phyloP scores from a whole-genome alignment of 2,888 invertebrate genomes.

The Trimorus sp. region DNA sequence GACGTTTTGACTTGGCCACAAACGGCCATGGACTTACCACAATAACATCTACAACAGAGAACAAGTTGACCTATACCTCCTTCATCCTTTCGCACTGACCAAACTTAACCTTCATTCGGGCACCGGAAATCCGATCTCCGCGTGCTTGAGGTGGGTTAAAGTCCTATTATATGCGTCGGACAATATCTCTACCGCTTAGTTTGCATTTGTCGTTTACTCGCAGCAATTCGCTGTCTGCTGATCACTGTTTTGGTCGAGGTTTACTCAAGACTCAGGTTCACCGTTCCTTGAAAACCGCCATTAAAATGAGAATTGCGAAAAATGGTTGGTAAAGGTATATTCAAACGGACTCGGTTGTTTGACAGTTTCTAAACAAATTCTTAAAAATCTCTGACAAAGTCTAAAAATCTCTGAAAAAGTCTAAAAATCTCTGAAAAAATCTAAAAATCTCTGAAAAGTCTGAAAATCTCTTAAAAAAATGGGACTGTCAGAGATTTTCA shows the following conservation, averaged over 20 bases:
- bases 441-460: no score
- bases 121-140: slow-evolving; percentile 69
- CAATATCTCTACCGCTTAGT: slow-evolving; percentile 72
- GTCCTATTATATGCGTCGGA: slow-evolving; percentile 73
- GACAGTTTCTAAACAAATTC: no score
- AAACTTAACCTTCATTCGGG: slow-evolving; percentile 61
- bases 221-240: slow-evolving; percentile 72
- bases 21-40: slow-evolving; percentile 45
- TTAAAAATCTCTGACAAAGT: no score
- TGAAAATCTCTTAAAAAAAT: no score
- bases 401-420: no score
- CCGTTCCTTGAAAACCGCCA: slow-evolving; percentile 41
- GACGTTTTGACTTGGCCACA: slow-evolving; percentile 53
- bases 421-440: no score
- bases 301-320: slow-evolving; percentile 34
- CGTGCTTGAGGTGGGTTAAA: slow-evolving; percentile 71
- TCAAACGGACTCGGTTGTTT: no score
- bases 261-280: slow-evolving; percentile 56
- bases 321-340: not conserved
- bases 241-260: slow-evolving; percentile 69
- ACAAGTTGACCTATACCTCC: slow-evolving; percentile 50
- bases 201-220: slow-evolving; percentile 74
- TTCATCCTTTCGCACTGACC: slow-evolving; percentile 55
- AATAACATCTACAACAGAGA: slow-evolving; percentile 48
- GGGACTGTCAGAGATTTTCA: no score